A percentile compares a stretch with the other conserved stretches of the same genome.
phyloP scores from a whole-genome alignment of 2,113 vertebrate species.

The Ceratotherium simum region DNA sequence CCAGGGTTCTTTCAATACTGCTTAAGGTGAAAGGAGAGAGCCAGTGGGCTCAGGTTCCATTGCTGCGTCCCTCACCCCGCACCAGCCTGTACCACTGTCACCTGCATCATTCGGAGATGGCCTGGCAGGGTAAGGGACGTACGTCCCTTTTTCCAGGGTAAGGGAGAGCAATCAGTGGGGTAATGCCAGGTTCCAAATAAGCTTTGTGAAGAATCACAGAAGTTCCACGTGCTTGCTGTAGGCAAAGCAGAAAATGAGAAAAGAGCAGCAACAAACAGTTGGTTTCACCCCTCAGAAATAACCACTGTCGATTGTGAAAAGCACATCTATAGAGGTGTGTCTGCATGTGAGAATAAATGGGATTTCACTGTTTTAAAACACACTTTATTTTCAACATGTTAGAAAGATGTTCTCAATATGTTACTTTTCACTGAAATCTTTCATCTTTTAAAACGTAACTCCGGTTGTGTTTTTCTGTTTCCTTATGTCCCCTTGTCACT shows the following conservation, averaged over 20 bases:
- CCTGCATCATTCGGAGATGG: fast-evolving
- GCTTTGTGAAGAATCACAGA: not conserved
- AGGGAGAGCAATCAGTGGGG: not conserved
- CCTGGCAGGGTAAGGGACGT: fast-evolving
- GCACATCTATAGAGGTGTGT: not conserved
- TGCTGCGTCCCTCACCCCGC: not conserved
- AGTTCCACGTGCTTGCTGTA: not conserved
- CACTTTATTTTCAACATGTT: not conserved
- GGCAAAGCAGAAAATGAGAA: not conserved
- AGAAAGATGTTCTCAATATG: not conserved
- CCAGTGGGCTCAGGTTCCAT: fast-evolving
- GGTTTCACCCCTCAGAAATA: not conserved
- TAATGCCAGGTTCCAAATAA: not conserved
- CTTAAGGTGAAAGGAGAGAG: too few species aligned
- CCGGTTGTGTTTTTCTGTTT: not conserved
- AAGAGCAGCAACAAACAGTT: not conserved
- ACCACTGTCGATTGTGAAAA: not conserved
- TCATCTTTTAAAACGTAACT: not conserved
- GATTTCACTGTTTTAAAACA: not conserved
- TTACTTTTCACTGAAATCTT: not conserved
- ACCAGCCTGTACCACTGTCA: fast-evolving
- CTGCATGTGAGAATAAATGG: not conserved
- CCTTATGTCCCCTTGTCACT: fast-evolving
- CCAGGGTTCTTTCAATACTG: not conserved
- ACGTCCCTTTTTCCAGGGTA: not conserved